Percentiles rank a stretch among this genome's conserved stretches.
Conservation (phyloP, 2,888 invertebrate genomes). For the Rhagonycha fulva region DNA sequence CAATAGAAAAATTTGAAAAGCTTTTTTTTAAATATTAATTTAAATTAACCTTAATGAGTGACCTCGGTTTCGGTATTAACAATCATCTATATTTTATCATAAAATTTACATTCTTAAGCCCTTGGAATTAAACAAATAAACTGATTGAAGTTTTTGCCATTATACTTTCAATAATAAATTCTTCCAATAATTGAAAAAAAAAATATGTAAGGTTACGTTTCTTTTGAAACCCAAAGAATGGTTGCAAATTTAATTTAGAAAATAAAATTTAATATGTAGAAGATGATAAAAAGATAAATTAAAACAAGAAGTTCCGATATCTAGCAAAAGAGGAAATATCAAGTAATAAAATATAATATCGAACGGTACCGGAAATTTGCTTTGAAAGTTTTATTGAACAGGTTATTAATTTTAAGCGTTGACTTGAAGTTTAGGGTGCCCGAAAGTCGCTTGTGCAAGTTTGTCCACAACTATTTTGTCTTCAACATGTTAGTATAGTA, state of each 20-base stretch:
- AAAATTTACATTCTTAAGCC: too few relatives aligned
- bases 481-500: neutral
- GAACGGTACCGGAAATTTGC: constrained; percentile 49
- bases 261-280: neutral
- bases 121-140: too few relatives aligned
- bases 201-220: neutral
- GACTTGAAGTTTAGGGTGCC: constrained; percentile 21
- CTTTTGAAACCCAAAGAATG: too few relatives aligned
- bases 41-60: too few relatives aligned
- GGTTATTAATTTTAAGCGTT: constrained; percentile 45
- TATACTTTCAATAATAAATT: too few relatives aligned
- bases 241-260: neutral
- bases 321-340: constrained; percentile 39
- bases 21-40: too few relatives aligned
- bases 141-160: too few relatives aligned
- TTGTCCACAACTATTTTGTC: neutral
- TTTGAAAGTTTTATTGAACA: constrained; percentile 50
- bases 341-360: constrained; percentile 47
- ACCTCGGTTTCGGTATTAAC: too few relatives aligned
- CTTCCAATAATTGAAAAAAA: too few relatives aligned
- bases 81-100: too few relatives aligned
- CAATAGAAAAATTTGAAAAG: too few relatives aligned
- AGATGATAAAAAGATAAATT: constrained; percentile 45
- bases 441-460: constrained; percentile 2
- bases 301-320: constrained; percentile 44